Evolutionary conservation across 2,113 vertebrate species (phyloP).

Genomic region (Dipodomys merriami): DNA sequence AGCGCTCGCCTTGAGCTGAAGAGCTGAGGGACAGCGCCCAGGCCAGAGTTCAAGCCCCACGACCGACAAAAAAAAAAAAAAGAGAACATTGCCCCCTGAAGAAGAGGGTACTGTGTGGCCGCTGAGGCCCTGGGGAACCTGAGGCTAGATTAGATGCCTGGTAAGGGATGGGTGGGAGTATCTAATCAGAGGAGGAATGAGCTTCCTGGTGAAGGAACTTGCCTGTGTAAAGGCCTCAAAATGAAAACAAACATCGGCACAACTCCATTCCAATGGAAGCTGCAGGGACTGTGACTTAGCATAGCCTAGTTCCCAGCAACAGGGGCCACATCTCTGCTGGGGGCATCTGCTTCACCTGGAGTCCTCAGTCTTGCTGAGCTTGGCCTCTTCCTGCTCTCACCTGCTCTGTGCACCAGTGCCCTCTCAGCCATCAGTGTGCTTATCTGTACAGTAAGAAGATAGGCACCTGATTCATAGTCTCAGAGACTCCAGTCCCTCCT

Average conservation of each 20-base stretch:
- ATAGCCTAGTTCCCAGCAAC: not conserved
- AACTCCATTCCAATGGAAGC: not conserved
- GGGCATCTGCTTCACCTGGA: not conserved
- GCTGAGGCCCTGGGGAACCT: not conserved
- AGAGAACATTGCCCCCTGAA: not conserved
- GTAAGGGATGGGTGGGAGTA: not conserved
- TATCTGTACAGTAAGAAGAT: not conserved
- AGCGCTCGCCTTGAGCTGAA: too few relatives aligned
- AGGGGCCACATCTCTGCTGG: not conserved
- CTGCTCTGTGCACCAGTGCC: not conserved
- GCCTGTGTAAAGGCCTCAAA: not conserved
- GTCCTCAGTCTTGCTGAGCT: not conserved
- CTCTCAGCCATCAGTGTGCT: not conserved
- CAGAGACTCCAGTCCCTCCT: conserved; percentile 22
- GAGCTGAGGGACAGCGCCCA: too few relatives aligned
- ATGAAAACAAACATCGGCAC: not conserved
- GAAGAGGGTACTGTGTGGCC: not conserved
- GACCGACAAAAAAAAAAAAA: too few relatives aligned
- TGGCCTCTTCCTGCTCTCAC: not conserved
- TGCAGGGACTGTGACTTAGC: not conserved
- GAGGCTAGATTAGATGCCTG: not conserved
- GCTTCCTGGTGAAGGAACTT: not conserved
- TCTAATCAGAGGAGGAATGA: not conserved
- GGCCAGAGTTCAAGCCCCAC: too few relatives aligned
- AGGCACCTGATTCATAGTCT: not conserved